Conservation (phyloP, 2,888 invertebrate species). For the Caenorhabditis sp. region DNA sequence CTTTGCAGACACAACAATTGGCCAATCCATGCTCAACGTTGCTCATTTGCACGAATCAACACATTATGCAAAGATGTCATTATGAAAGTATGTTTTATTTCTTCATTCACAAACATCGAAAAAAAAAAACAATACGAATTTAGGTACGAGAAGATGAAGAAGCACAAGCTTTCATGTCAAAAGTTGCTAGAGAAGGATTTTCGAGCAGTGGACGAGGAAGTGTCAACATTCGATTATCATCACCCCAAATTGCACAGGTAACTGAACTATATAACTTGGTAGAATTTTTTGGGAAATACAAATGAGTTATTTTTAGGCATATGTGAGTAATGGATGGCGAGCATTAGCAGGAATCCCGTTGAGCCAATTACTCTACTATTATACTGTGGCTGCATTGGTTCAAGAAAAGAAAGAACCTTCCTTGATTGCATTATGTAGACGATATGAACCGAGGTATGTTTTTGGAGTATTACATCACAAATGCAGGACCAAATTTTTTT, state of each 20-base stretch:
- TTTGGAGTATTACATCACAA: not conserved
- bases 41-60: conserved; percentile 88
- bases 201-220: conserved; percentile 83
- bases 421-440: conserved; percentile 79
- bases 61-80: conserved; percentile 81
- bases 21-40: conserved; percentile 83
- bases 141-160: conserved; percentile 73
- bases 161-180: conserved; percentile 79
- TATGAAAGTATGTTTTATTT: conserved; percentile 66
- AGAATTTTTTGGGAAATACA: no score
- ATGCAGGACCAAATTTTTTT: conserved; percentile 24
- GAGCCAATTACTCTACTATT: conserved; percentile 66
- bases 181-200: conserved; percentile 85
- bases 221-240: conserved; percentile 88
- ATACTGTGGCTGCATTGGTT: conserved; percentile 61
- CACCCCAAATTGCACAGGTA: conserved; percentile 78
- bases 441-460: conserved; percentile 78
- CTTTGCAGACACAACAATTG: conserved; percentile 88
- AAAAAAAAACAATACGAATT: not conserved
- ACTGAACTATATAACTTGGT: not conserved
- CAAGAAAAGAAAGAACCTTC: conserved; percentile 67
- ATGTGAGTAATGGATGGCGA: conserved; percentile 77
- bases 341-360: conserved; percentile 78
- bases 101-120: not conserved
- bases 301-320: conserved; percentile 38